Conservation (phyloP, 2,113 vertebrate genomes). For the Ia io region DNA sequence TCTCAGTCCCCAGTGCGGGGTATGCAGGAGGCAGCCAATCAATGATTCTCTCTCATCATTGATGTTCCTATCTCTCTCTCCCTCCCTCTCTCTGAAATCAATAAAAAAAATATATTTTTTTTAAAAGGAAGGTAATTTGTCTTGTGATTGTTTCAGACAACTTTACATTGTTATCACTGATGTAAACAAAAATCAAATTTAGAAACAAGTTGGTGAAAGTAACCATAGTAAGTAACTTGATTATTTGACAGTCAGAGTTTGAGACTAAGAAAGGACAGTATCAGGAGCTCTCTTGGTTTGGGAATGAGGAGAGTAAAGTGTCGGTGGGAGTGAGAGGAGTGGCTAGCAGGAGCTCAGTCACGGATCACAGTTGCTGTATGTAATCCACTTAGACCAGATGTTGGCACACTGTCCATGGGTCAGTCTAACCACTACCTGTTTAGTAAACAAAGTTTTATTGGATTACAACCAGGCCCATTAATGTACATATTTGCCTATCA, state of each 20-base stretch:
- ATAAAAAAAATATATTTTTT: too few relatives aligned
- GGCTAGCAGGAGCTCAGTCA: neutral
- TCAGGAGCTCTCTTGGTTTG: neutral
- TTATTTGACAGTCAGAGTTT: neutral
- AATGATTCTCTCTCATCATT: too few relatives aligned
- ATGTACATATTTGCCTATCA: neutral
- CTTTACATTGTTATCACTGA: constrained; percentile 16
- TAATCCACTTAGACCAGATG: neutral
- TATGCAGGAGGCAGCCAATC: too few relatives aligned
- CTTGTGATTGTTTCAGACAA: neutral
- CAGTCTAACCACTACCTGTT: neutral
- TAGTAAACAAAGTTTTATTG: neutral
- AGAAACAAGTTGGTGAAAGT: neutral
- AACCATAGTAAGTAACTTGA: neutral
- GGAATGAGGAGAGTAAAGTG: neutral
- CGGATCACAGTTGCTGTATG: neutral
- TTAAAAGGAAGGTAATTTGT: neutral
- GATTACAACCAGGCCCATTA: neutral
- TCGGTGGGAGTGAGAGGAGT: neutral
- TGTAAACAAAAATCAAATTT: neutral
- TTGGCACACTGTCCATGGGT: neutral
- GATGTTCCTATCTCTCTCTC: too few relatives aligned
- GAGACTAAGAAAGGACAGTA: neutral
- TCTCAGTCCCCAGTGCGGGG: too few relatives aligned
- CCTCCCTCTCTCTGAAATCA: too few relatives aligned